These are phyloP conservation scores for Molanna angustata DNA, from an alignment of 2,888 invertebrate genomes.

Conservation along the genomic window DNA sequence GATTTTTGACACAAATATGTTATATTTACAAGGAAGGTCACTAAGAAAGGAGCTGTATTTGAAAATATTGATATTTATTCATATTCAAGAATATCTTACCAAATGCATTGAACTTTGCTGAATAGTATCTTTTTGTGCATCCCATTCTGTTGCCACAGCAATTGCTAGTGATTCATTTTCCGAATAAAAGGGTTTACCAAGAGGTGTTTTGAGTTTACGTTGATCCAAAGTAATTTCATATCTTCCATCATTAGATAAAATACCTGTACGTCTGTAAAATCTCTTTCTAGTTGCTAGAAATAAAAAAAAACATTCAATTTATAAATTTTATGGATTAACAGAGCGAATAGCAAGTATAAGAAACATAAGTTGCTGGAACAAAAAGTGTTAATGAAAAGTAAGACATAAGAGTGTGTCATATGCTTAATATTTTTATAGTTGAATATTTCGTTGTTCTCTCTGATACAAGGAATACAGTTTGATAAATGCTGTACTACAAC, in stretches of 20 bases:
- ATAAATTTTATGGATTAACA: too few species aligned
- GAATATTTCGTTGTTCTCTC: too few species aligned
- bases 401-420: too few species aligned
- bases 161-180: conserved; percentile 86
- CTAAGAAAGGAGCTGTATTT: background rate
- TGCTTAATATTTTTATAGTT: too few species aligned
- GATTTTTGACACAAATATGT: too few species aligned
- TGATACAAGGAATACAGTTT: too few species aligned
- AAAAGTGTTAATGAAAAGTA: too few species aligned
- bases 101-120: conserved; percentile 84
- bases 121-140: conserved; percentile 76
- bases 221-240: conserved; percentile 89
- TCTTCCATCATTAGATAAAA: conserved; percentile 65
- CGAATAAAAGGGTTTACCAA: conserved; percentile 72
- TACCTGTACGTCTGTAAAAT: conserved; percentile 72
- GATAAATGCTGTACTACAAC: too few species aligned
- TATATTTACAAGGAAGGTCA: background rate
- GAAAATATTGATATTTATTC: background rate
- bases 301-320: background rate
- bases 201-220: conserved; percentile 85
- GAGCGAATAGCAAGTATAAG: too few species aligned
- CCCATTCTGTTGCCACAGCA: conserved; percentile 94
- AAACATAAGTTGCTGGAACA: too few species aligned
- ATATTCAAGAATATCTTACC: conserved; percentile 49
- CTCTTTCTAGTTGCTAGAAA: conserved; percentile 58